phyloP scores from a whole-genome alignment of 2,797 vertebrate genomes.

The Spinus olivaceus region DNA sequence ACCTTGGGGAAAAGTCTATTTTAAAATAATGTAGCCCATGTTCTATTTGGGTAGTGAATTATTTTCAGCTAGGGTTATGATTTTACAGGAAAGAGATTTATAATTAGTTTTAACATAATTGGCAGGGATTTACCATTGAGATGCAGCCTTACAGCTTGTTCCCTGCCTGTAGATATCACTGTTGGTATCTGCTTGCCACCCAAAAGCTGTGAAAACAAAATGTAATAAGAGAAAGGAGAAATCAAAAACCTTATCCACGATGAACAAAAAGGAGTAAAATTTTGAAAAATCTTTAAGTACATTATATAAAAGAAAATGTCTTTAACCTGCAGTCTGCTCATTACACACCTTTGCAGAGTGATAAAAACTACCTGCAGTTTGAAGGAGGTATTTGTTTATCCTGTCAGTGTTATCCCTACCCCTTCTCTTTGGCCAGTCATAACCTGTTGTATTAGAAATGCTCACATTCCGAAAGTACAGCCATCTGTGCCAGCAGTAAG shows the following conservation, averaged over 20 bases:
- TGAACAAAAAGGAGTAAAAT: background rate
- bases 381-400: background rate
- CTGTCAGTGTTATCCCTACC: background rate
- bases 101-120: conserved; percentile 63
- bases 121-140: conserved; percentile 22
- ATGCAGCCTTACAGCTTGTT: conserved; percentile 27
- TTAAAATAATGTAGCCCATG: conserved; percentile 22
- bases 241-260: background rate
- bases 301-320: background rate
- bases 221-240: conserved; percentile 9
- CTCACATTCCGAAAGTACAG: background rate
- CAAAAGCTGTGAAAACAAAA: conserved; percentile 20
- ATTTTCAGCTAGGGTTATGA: conserved; percentile 41
- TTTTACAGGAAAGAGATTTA: conserved; percentile 48
- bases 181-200: conserved; percentile 17
- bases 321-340: background rate
- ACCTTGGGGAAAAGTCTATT: background rate
- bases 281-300: background rate
- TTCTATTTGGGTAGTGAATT: conserved; percentile 31
- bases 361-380: conserved; percentile 16
- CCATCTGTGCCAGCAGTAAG: background rate
- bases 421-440: background rate
- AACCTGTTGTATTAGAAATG: background rate
- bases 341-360: background rate
- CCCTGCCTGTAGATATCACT: conserved; percentile 7